These are phyloP conservation scores for Drosophila willistoni DNA, from an alignment of 1,140 invertebrate species.

Conservation along the genomic window DNA sequence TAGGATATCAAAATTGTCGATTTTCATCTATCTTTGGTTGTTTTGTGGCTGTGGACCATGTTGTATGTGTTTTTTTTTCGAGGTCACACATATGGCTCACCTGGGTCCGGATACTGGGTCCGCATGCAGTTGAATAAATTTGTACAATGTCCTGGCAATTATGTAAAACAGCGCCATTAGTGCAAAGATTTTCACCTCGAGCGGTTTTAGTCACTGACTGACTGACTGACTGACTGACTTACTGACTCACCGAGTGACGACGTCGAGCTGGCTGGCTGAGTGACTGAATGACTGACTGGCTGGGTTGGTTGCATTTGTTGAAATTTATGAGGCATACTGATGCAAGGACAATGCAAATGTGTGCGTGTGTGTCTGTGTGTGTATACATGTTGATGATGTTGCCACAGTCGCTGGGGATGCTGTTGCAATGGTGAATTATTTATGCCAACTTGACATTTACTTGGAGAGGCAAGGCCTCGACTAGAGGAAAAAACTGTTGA, in stretches of 20 bases:
- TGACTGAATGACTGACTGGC: constrained; percentile 31
- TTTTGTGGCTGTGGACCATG: constrained; percentile 6
- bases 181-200: constrained; percentile 81
- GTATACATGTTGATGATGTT: constrained; percentile 44
- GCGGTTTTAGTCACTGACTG: constrained; percentile 47
- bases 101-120: constrained; percentile 36
- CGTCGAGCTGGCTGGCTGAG: constrained; percentile 16
- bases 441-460: constrained; percentile 75
- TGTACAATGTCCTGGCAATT: constrained; percentile 80
- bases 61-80: constrained; percentile 33
- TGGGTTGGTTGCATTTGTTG: constrained; percentile 64
- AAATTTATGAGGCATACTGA: constrained; percentile 76
- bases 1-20: constrained; percentile 1
- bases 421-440: constrained; percentile 65
- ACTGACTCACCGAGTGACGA: constrained; percentile 24
- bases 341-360: constrained; percentile 73
- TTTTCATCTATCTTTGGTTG: neutral
- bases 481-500: constrained; percentile 35
- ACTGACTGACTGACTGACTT: constrained; percentile 30
- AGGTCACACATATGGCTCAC: constrained; percentile 67
- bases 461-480: constrained; percentile 44
- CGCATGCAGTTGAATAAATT: constrained; percentile 76
- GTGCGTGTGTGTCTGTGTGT: constrained; percentile 44
- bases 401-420: constrained; percentile 23
- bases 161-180: constrained; percentile 80